Conservation (phyloP, 2,113 vertebrate genomes). For the Catharus fuscescens region DNA sequence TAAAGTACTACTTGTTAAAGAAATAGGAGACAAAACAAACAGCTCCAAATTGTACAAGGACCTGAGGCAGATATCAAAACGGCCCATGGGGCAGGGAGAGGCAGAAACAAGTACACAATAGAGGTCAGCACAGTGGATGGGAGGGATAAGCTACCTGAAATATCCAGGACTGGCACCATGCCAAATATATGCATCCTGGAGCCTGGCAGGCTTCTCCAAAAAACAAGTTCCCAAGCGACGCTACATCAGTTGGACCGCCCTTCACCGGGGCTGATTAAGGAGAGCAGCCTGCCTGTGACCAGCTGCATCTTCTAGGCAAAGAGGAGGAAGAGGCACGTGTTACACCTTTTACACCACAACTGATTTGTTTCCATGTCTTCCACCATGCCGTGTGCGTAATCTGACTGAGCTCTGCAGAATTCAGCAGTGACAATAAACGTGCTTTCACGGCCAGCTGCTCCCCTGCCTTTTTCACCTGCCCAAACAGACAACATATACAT, state of each 20-base stretch:
- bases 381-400: rapidly evolving
- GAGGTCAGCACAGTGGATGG: background rate
- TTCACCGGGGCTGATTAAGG: rapidly evolving
- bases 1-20: background rate
- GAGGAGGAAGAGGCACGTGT: background rate
- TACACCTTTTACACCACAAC: background rate
- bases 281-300: background rate
- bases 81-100: background rate
- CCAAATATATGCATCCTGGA: rapidly evolving
- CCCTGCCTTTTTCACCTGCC: background rate
- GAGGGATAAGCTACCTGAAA: background rate
- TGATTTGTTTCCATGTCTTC: background rate
- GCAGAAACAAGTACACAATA: rapidly evolving
- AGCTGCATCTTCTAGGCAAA: background rate
- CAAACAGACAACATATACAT: background rate
- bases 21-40: background rate
- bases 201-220: background rate
- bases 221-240: rapidly evolving
- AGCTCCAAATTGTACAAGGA: background rate
- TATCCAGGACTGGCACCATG: background rate
- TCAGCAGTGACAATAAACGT: background rate
- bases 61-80: rapidly evolving
- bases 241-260: rapidly evolving
- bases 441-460: background rate
- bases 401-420: background rate